These are phyloP conservation scores for Empidonax alnorum DNA, from an alignment of 2,113 vertebrate species.

Conservation along the genomic window DNA sequence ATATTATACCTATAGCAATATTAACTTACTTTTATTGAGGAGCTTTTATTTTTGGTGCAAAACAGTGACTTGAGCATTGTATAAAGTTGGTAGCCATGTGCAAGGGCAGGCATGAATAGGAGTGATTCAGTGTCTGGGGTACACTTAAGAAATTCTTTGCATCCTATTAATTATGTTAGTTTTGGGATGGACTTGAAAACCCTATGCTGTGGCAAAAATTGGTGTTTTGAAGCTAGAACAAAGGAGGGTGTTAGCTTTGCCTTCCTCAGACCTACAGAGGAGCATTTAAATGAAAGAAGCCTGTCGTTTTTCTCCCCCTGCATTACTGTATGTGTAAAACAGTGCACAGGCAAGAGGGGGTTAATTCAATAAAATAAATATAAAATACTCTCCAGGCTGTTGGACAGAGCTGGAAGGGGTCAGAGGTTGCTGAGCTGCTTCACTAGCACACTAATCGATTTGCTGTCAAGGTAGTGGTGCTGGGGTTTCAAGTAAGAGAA, in stretches of 20 bases:
- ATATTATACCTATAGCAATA: slow-evolving; percentile 55
- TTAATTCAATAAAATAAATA: slow-evolving; percentile 94
- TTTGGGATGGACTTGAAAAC: slow-evolving; percentile 60
- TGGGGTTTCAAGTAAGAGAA: slow-evolving; percentile 86
- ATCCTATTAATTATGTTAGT: slow-evolving; percentile 44
- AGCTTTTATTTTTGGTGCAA: slow-evolving; percentile 44
- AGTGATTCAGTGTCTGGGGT: slow-evolving; percentile 3
- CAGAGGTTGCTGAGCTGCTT: slow-evolving; percentile 89
- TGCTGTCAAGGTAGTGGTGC: slow-evolving; percentile 95
- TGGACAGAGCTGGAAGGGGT: slow-evolving; percentile 89
- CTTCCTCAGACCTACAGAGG: background rate
- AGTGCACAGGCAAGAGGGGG: slow-evolving; percentile 75
- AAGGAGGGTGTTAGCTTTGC: slow-evolving; percentile 58
- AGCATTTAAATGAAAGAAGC: slow-evolving; percentile 21
- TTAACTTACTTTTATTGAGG: slow-evolving; percentile 46
- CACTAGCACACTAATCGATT: slow-evolving; percentile 97
- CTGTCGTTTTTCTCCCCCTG: background rate
- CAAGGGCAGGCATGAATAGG: background rate
- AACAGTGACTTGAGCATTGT: background rate
- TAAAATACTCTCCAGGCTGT: slow-evolving; percentile 91
- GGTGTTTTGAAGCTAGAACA: slow-evolving; percentile 66
- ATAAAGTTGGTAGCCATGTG: background rate
- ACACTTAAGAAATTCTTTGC: background rate
- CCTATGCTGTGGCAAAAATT: slow-evolving; percentile 34
- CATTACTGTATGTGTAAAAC: slow-evolving; percentile 40